phyloP scores from a whole-genome alignment of 2,888 invertebrate genomes.

The Athripsodes cinereus region DNA sequence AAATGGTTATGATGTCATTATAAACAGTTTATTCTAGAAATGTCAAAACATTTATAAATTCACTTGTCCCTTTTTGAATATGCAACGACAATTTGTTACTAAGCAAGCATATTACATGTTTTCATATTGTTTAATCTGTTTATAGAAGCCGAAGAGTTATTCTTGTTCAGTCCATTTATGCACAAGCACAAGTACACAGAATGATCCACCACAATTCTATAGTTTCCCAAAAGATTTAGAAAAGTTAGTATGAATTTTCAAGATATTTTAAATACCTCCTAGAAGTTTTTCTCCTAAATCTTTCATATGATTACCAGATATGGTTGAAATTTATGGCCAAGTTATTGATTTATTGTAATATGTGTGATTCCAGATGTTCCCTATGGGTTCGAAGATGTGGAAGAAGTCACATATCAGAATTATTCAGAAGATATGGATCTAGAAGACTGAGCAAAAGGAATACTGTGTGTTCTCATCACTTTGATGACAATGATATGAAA shows the following conservation, averaged over 20 bases:
- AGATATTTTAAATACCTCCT: no score
- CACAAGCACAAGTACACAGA: constrained; percentile 1
- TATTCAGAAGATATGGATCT: constrained; percentile 12
- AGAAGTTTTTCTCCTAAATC: no score
- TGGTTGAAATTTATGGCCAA: no score
- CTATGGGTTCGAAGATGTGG: constrained; percentile 14
- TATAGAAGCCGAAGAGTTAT: constrained; percentile 70
- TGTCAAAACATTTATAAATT: no score
- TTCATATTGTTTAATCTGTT: no score
- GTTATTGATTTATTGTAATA: no score
- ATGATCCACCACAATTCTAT: constrained; percentile 10
- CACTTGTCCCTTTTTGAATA: no score
- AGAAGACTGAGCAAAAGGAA: constrained; percentile 9
- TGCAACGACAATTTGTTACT: no score
- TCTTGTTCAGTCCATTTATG: constrained; percentile 13
- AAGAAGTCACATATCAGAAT: constrained; percentile 6
- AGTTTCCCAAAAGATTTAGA: constrained; percentile 14
- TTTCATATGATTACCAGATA: no score
- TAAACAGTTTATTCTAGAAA: no score
- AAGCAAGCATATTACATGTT: no score
- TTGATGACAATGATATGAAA: constrained; percentile 10
- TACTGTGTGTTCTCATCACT: constrained; percentile 16
- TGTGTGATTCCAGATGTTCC: constrained; percentile 18
- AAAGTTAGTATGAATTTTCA: constrained; percentile 5
- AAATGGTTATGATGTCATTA: no score